A percentile compares a stretch with the other conserved stretches of the same genome.
Conservation (phyloP, 2,888 invertebrate genomes). For the Ischnus inquisitorius region DNA sequence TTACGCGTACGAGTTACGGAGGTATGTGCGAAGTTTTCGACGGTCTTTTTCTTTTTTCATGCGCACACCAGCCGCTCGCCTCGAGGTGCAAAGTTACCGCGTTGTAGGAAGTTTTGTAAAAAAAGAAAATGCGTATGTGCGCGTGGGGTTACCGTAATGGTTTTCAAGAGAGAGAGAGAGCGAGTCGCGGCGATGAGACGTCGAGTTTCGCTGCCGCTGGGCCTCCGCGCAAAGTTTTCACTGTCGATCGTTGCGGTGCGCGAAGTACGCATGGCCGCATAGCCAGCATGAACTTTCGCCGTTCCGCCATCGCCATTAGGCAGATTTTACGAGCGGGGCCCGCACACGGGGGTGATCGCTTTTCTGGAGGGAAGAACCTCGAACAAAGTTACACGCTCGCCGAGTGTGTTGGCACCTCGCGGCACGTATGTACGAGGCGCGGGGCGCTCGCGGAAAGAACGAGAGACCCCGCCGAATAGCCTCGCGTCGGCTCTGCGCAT, state of each 20-base stretch:
- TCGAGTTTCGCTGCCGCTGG: slow-evolving; percentile 15
- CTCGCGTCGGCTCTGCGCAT: slow-evolving; percentile 15
- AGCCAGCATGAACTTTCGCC: slow-evolving; percentile 27
- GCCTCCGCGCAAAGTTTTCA: slow-evolving; percentile 27
- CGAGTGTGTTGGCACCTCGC: slow-evolving; percentile 25
- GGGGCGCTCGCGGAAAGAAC: slow-evolving; percentile 3
- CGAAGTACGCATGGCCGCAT: not conserved
- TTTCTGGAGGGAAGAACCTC: slow-evolving; percentile 35
- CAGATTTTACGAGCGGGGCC: slow-evolving; percentile 41
- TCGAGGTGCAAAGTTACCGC: slow-evolving; percentile 12
- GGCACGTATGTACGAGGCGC: not conserved
- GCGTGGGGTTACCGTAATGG: slow-evolving; percentile 32
- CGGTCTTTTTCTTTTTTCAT: not conserved
- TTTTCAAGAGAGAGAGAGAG: slow-evolving; percentile 11
- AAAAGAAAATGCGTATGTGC: slow-evolving; percentile 16
- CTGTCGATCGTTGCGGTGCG: slow-evolving; percentile 28
- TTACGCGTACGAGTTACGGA: slow-evolving; percentile 26
- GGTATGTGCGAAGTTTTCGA: slow-evolving; percentile 32
- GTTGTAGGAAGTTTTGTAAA: slow-evolving; percentile 24
- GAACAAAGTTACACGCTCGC: not conserved
- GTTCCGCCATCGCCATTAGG: slow-evolving; percentile 43
- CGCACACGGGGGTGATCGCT: slow-evolving; percentile 21
- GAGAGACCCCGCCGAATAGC: not conserved
- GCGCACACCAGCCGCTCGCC: not conserved
- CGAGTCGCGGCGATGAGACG: slow-evolving; percentile 7